Percentiles rank a stretch among this genome's conserved stretches.
Conservation (phyloP, 2,113 vertebrate species). For the Eclectus roratus region DNA sequence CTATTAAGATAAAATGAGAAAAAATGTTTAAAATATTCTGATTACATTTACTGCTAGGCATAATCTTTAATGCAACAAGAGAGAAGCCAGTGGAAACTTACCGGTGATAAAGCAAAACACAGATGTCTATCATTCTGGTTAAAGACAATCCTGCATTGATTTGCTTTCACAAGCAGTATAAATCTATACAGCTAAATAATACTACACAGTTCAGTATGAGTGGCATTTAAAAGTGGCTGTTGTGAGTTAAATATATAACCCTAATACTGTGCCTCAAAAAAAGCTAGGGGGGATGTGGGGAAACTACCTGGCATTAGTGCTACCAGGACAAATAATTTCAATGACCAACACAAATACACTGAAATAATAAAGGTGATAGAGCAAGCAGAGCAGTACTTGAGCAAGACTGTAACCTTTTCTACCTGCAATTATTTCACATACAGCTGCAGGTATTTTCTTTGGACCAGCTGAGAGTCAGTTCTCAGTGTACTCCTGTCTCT, state of each 20-base stretch:
- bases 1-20: not conserved
- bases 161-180: not conserved
- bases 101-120: not conserved
- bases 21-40: not conserved
- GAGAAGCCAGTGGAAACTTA: not conserved
- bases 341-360: not conserved
- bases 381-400: not conserved
- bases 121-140: not conserved
- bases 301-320: not conserved
- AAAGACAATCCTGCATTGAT: not conserved
- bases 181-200: not conserved
- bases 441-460: not conserved
- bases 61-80: not conserved
- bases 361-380: not conserved
- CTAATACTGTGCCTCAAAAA: not conserved
- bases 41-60: not conserved
- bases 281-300: fast-evolving
- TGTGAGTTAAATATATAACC: conserved; percentile 14
- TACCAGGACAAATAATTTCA: not conserved
- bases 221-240: conserved; percentile 55
- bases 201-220: conserved; percentile 35
- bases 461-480: not conserved
- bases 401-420: not conserved
- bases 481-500: not conserved
- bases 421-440: not conserved